Evolutionary conservation across 2,888 invertebrate species (phyloP).

Genomic region (Andrena hattorfiana): DNA sequence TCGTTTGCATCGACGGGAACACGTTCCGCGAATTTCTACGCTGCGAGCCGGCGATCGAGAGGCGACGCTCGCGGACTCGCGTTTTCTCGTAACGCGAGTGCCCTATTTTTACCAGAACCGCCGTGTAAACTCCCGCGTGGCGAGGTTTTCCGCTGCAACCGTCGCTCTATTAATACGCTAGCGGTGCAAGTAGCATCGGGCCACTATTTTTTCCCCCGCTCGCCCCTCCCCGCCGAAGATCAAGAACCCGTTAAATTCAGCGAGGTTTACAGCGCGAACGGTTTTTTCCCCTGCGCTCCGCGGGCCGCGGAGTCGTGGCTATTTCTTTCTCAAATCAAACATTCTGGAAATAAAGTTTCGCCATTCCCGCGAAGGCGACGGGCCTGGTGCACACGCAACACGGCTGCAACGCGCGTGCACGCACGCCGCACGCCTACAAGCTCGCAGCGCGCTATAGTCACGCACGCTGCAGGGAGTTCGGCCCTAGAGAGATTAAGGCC

Average conservation of each 20-base stretch:
- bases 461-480: conserved; percentile 80
- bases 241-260: conserved; percentile 82
- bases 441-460: conserved; percentile 70
- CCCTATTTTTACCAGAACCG: conserved; percentile 59
- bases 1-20: conserved; percentile 8
- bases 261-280: conserved; percentile 74
- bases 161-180: conserved; percentile 62
- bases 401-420: conserved; percentile 48
- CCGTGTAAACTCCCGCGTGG: conserved; percentile 47
- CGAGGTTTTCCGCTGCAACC: conserved; percentile 52
- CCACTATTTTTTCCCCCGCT: conserved; percentile 38
- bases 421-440: conserved; percentile 30
- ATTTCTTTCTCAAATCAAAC: conserved; percentile 83
- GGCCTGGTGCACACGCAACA: conserved; percentile 40
- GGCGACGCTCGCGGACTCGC: conserved; percentile 21
- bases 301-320: conserved; percentile 76
- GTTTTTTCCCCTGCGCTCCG: conserved; percentile 49
- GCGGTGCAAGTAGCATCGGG: conserved; percentile 56
- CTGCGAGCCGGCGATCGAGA: background rate
- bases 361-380: conserved; percentile 61
- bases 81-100: conserved; percentile 56
- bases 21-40: conserved; percentile 36
- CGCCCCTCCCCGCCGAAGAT: conserved; percentile 67
- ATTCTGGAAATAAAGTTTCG: conserved; percentile 84
- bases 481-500: conserved; percentile 84